Evolutionary conservation across 2,888 invertebrate species (phyloP).

Genomic region (Caradrina clavipalpis): DNA sequence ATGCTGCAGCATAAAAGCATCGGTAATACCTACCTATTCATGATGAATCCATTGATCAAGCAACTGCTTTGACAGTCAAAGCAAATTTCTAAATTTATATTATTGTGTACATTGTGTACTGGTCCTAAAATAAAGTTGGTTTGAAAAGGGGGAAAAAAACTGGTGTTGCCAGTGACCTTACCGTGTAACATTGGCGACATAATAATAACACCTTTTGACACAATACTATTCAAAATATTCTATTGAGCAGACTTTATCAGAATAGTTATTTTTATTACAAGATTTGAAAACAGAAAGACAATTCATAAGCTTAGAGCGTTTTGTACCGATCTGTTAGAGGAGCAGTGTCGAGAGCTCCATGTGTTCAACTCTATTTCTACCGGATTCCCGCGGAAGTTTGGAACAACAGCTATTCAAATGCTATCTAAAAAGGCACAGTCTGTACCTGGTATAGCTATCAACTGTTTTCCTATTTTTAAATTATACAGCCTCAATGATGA

Average conservation of each 20-base stretch:
- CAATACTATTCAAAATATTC: constrained; percentile 1
- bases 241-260: neutral
- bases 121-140: constrained; percentile 10
- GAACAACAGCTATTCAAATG: too few species aligned
- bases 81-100: constrained; percentile 6
- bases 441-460: too few species aligned
- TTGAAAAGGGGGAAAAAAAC: neutral
- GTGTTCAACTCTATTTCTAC: too few species aligned
- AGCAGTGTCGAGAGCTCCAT: too few species aligned
- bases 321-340: too few species aligned
- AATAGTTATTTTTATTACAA: neutral
- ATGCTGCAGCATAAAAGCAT: too few species aligned
- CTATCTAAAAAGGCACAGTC: too few species aligned
- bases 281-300: too few species aligned
- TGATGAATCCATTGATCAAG: neutral
- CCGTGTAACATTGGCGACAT: neutral
- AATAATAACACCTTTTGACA: neutral
- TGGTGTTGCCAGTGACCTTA: neutral
- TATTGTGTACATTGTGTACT: neutral
- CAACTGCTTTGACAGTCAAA: neutral
- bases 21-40: too few species aligned
- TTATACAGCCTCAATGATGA: too few species aligned
- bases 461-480: too few species aligned
- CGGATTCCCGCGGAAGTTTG: too few species aligned
- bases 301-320: neutral